Conservation (phyloP, 1,140 invertebrate genomes). For the Epicauta chinensis region DNA sequence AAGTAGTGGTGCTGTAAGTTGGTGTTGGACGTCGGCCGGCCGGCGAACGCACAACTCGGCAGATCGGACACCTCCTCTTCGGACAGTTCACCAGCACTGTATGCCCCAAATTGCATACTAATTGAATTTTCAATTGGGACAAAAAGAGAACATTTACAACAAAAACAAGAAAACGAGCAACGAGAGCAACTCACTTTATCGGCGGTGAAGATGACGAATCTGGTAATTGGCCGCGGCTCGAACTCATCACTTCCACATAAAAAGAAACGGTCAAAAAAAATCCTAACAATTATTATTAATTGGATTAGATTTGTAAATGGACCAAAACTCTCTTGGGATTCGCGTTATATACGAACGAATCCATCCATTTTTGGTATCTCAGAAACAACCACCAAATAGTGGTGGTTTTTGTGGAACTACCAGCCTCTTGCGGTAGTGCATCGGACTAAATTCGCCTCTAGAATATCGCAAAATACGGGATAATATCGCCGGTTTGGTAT, state of each 20-base stretch:
- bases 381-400: no score
- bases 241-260: conserved; percentile 18
- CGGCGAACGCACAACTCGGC: conserved; percentile 62
- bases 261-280: neutral
- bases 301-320: neutral
- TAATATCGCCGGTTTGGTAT: neutral
- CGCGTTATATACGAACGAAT: conserved; percentile 17
- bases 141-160: neutral
- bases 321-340: conserved; percentile 13
- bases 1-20: conserved; percentile 43
- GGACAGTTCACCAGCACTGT: conserved; percentile 46
- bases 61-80: conserved; percentile 54
- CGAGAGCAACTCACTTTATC: conserved; percentile 41
- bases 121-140: conserved; percentile 2
- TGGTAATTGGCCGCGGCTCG: conserved; percentile 41
- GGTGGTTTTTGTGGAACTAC: no score
- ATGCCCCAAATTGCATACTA: conserved; percentile 49
- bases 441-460: neutral
- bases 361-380: no score
- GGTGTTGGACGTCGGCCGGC: conserved; percentile 41
- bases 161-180: no score
- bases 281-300: neutral
- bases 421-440: no score
- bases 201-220: conserved; percentile 51
- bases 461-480: neutral